Base-by-base conservation (phyloP, 1,140 invertebrate genomes). In the Drepana arcuata region DNA sequence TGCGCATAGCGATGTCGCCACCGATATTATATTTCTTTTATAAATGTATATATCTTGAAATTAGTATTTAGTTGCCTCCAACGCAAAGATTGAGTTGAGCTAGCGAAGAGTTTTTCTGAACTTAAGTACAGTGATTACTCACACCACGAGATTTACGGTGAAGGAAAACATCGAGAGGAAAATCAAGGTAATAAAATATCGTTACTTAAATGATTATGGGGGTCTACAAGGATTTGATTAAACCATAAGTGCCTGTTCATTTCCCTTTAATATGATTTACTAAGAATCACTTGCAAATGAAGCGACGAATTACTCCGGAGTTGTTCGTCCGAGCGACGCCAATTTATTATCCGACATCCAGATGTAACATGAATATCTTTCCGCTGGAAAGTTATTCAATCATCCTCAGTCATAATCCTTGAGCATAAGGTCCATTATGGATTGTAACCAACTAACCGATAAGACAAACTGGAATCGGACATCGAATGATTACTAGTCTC, bases 401-500 rank as follows among this genome's bases (percentile, higher is more conserved):
- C 0, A 64, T 34, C 48, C 23, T 45, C 24, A 40, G 59, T 40
- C 35, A 18, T 67, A 55, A 16, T 5, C 0, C 2, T 10, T 12
- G 4, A 1, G 1, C 0, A 35, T 62, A 67, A 49, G 41, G 57
- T 49, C 33, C 15, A 61, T 21, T 49, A 58, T 64, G 13, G 14
- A 26, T 29, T 53, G 30, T 3, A 14, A 1, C 3, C n/a, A 10
- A 6, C 12, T 12, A 47, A 52, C 29, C 53, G 69, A 71, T 81
- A 77, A 70, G 66, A 57, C 73, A 44, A 63, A 61, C 55, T 71
- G 70, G 67, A 72, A 67, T 63, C 64, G 48, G 60, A 75, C 68
- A 77, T 73, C 67, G 71, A 79, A 74, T 79, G 78, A 82, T 82
- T 79, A 79, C 70, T 69, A 74, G 71, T 64, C 70, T 63, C 52